Conservation (phyloP, 2,888 invertebrate genomes). For the Acanthoscelides obtectus region DNA sequence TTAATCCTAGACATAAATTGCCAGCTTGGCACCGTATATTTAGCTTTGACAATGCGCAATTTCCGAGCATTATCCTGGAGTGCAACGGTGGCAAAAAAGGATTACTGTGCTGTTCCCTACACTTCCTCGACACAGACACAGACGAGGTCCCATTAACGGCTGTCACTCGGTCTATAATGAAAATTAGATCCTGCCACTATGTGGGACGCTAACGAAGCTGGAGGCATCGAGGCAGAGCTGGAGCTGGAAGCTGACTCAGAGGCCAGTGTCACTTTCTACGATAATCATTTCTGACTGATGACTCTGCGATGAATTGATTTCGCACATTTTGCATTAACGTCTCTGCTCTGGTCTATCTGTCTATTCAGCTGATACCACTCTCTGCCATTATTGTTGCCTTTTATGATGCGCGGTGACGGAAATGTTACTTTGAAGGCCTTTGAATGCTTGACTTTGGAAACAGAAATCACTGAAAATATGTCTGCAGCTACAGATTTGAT, state of each 20-base stretch:
- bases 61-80: neutral
- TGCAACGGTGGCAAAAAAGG: neutral
- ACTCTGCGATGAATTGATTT: constrained; percentile 40
- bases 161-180: neutral
- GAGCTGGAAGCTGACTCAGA: no score
- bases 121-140: neutral
- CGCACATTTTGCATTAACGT: constrained; percentile 37
- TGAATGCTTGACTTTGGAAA: no score
- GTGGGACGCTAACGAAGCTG: neutral
- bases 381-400: neutral
- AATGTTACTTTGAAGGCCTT: no score
- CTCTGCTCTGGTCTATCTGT: constrained; percentile 19
- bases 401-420: no score
- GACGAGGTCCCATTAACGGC: neutral
- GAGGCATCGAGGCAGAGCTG: neutral
- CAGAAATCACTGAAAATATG: no score
- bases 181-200: neutral
- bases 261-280: constrained; percentile 26
- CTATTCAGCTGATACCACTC: neutral
- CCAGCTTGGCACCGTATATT: neutral
- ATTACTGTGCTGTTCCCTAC: neutral
- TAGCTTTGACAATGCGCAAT: neutral
- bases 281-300: constrained; percentile 43
- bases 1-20: neutral
- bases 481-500: no score